Base-by-base conservation (phyloP, 2,888 invertebrate genomes). In the Elaeidobius kamerunicus region DNA sequence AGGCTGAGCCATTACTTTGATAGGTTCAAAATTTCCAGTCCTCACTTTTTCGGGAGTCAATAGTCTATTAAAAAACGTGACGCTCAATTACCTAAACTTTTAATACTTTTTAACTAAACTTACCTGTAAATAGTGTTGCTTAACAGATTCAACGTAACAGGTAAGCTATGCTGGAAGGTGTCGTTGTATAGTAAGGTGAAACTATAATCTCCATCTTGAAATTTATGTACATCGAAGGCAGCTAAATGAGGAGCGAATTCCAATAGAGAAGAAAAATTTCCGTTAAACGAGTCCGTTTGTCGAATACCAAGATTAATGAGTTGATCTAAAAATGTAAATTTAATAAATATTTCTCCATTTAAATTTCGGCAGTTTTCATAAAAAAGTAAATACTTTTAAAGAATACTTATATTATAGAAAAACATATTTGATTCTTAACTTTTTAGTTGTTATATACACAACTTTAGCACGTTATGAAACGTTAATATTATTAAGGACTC, bases 121-220 rank as follows among this genome's bases (percentile, higher is more conserved):
- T 68, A 86, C 86, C 81, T 83, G 67, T 83, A 82, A 60, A 86
- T 75, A 43, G 82, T 80, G 68, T 88, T 88, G 61, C 82, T 84
- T 61, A 88, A 73, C 47, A 86, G 73, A 71, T 88, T 88, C 39
- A 88, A 72, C 32, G 88, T 75, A 55, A 88, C 82, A 2, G 91
- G 90, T 62, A 91, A 73, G 56, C 87, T 84, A 69, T 91, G 91
- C 41, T 86, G 81, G 64, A 82, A 84, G 0, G 90, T 88, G 66
- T 87, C 88, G 67, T 91, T 91, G 71, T 87, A 87, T 57, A 83
- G 78, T 30, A 84, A 76, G 60, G 82, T 80, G 15, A 85, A 73
- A 56, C 78, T 78, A 46, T 81, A 77, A 52, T 77, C 78, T 0
- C 79, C 76, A 44, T 73, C 68, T 16, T 63, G 59, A 58, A 80